Evolutionary conservation across 2,888 invertebrate species (phyloP).

Genomic region (Gryllus longicercus): DNA sequence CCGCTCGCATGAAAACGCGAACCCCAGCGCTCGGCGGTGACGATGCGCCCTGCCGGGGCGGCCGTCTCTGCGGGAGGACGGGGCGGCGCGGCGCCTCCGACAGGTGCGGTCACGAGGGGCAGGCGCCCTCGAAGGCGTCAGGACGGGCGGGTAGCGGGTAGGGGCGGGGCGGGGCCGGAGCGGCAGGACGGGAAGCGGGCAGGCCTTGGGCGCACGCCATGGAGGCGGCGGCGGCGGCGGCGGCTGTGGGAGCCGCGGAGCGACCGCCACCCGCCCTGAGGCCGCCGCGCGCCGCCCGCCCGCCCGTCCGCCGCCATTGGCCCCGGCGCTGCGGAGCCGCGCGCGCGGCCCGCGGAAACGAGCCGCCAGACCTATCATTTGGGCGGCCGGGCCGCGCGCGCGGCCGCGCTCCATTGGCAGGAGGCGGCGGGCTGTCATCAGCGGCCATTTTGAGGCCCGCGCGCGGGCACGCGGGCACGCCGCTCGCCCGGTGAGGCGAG

Average conservation of each 20-base stretch:
- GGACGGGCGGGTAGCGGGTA: too few species aligned
- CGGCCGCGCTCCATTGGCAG: background rate
- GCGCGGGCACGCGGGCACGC: constrained; percentile 5
- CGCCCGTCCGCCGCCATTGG: too few species aligned
- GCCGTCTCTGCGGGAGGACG: background rate
- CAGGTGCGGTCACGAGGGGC: too few species aligned
- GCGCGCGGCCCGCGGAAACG: background rate
- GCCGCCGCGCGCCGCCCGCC: too few species aligned
- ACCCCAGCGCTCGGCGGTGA: background rate
- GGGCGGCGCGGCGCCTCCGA: background rate
- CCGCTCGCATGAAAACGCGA: too few species aligned
- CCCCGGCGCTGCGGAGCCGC: too few species aligned
- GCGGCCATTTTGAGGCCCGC: constrained; percentile 9
- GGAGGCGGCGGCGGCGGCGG: background rate
- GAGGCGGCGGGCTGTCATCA: constrained; percentile 7
- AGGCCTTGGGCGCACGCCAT: background rate
- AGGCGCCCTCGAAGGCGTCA: too few species aligned
- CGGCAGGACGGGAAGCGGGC: background rate
- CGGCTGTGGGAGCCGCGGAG: background rate
- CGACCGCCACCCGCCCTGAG: too few species aligned
- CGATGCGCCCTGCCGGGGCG: background rate
- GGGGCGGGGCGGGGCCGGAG: background rate
- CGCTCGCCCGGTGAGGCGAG: background rate
- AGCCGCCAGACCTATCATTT: background rate
- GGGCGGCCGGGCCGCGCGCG: background rate